Percentiles rank a stretch among this genome's conserved stretches.
Conservation (phyloP, 1,140 invertebrate genomes). For the Whitmania pigra region DNA sequence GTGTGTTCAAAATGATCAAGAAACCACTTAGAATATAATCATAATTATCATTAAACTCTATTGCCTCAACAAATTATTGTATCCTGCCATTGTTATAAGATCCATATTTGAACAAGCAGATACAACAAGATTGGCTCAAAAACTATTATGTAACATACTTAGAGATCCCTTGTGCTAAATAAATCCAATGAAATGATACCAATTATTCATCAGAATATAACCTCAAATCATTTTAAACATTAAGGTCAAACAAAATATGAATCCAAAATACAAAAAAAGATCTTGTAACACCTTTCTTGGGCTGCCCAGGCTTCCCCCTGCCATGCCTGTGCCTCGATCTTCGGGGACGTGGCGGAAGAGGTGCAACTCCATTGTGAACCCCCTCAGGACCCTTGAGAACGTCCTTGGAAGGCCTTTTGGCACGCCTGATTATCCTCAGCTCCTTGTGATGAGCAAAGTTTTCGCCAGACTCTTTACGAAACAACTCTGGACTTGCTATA, state of each 20-base stretch:
- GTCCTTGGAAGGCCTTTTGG: slow-evolving; percentile 17
- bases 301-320: slow-evolving; percentile 17
- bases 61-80: too few species aligned
- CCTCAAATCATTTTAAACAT: too few species aligned
- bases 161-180: too few species aligned
- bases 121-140: too few species aligned
- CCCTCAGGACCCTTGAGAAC: neutral
- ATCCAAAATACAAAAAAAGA: slow-evolving; percentile 17
- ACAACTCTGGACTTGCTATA: neutral
- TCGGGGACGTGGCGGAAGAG: slow-evolving; percentile 16
- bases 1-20: too few species aligned
- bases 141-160: too few species aligned
- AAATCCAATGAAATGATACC: too few species aligned
- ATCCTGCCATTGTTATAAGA: too few species aligned
- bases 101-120: too few species aligned
- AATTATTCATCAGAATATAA: too few species aligned
- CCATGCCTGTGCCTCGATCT: slow-evolving; percentile 21
- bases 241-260: neutral
- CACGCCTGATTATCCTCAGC: slow-evolving; percentile 13
- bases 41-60: too few species aligned
- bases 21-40: too few species aligned
- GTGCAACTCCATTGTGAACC: slow-evolving; percentile 5
- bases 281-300: slow-evolving; percentile 21
- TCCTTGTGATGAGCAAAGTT: slow-evolving; percentile 11
- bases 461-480: neutral